Percentiles rank a stretch among this genome's conserved stretches.
phyloP scores from a whole-genome alignment of 2,797 vertebrate species.

The Epinephelus awoara region DNA sequence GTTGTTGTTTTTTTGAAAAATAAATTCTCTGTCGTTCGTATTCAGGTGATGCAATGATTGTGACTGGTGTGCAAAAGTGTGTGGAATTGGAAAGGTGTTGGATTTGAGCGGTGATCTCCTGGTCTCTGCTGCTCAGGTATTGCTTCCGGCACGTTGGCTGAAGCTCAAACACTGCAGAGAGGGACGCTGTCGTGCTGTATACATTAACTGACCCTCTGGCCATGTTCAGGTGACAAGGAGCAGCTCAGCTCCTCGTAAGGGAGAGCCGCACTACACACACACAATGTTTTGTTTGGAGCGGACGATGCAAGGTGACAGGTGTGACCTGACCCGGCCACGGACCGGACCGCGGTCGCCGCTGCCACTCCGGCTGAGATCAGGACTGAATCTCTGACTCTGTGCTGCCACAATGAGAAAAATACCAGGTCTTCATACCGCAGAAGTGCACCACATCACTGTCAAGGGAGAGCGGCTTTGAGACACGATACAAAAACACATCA shows the following conservation, averaged over 20 bases:
- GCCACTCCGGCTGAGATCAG: slow-evolving; percentile 56
- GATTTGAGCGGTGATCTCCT: slow-evolving; percentile 16
- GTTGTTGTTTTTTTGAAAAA: slow-evolving; percentile 24
- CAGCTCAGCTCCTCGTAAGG: slow-evolving; percentile 31
- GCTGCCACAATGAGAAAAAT: slow-evolving; percentile 52
- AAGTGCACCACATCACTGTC: slow-evolving; percentile 50
- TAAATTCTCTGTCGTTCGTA: slow-evolving; percentile 29
- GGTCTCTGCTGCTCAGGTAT: slow-evolving; percentile 21
- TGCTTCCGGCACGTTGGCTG: slow-evolving; percentile 22
- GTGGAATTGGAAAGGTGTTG: slow-evolving; percentile 24
- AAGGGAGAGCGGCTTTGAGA: slow-evolving; percentile 34
- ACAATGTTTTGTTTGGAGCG: slow-evolving; percentile 51
- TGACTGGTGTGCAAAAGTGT: slow-evolving; percentile 16
- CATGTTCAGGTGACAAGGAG: slow-evolving; percentile 47
- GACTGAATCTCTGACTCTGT: slow-evolving; percentile 36
- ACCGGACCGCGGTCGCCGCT: slow-evolving; percentile 30
- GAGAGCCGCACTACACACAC: slow-evolving; percentile 13
- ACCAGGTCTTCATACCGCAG: slow-evolving; percentile 30
- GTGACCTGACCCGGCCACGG: slow-evolving; percentile 62
- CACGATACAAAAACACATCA: slow-evolving; percentile 50
- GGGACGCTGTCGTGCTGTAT: slow-evolving; percentile 43
- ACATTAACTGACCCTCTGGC: slow-evolving; percentile 52
- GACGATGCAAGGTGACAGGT: slow-evolving; percentile 73
- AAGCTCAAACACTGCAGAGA: slow-evolving; percentile 25
- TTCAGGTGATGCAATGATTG: slow-evolving; percentile 23